Base-by-base conservation (phyloP, 37 sponge, comb jelly and placozoan species). In the Chondrosia reniformis region DNA sequence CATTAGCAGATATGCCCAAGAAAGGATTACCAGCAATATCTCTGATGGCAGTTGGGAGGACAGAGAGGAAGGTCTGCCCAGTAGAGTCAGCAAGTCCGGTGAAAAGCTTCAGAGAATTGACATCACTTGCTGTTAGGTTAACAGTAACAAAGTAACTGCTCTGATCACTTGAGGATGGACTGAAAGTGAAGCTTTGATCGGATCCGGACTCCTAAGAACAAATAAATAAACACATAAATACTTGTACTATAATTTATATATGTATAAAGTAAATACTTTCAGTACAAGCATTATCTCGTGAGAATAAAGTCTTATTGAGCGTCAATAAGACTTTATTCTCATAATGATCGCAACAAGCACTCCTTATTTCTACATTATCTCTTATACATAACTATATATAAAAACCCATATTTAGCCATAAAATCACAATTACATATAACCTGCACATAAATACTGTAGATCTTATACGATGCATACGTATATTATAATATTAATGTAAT, bases 51-150 rank as follows among this genome's bases (percentile, higher is more conserved):
- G 17, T 71, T 2, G 83, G 36, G 12, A 25, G 9, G 5, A 95
- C 55, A 21, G 93, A 76, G 46, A 89, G 58, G 83, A 67, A 95
- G 30, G 96, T 92, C 31, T 84, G 81, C 24, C 25, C 40, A 0
- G 17, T 27, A 19, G 54, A 71, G 36, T 79, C 80, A 3, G 82
- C 93, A 19, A 95, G 81, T 6, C 46, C 74, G 15, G 42, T 46
- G 17, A 79, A 33, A 0, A 46, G 27, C 46, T 89, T 93, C 37
- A 93, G 79, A 30, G 62, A 71, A 74, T 92, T 84, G 30, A 95
- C 40, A 44, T 95, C 96, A 22, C 17, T 61, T 1, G 46, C 36
- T 28, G 75, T 36, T 9, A 95, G 72, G 25, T 37, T 19, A 56
- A 95, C 30, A 34, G 93, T 76, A 22, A 92, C 46, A 38, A 55